phyloP scores from a whole-genome alignment of 2,113 vertebrate genomes.

The Rhynchomys soricoides region DNA sequence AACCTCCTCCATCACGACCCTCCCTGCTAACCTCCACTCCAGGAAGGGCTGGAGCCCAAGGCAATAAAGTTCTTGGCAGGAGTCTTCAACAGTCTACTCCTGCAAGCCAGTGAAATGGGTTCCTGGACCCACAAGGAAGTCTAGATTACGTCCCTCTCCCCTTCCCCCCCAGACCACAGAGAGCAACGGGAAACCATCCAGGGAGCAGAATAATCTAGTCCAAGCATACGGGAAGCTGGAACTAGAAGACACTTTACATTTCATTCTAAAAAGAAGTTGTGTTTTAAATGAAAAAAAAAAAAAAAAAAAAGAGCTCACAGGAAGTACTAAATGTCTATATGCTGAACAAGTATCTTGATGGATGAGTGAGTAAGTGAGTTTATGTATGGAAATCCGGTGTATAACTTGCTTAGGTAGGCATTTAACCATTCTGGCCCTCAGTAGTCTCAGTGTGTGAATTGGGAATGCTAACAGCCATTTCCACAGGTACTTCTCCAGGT shows the following conservation, averaged over 20 bases:
- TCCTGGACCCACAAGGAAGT: not conserved
- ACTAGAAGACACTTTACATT: not conserved
- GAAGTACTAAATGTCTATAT: not conserved
- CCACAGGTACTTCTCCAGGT: not conserved
- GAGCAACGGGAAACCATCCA: not conserved
- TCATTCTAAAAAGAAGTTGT: not conserved
- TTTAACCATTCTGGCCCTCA: not conserved
- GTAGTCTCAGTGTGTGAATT: not conserved
- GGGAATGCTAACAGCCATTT: not conserved
- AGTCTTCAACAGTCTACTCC: too few species aligned
- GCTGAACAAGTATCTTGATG: not conserved
- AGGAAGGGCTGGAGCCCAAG: too few species aligned
- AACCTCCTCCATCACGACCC: too few species aligned
- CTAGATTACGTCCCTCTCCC: fast-evolving
- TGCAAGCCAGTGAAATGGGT: not conserved
- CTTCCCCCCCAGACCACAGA: not conserved
- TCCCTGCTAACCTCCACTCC: not conserved
- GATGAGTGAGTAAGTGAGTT: not conserved
- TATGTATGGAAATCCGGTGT: not conserved
- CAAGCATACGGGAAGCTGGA: fast-evolving
- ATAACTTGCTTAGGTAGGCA: not conserved
- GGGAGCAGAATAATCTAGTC: not conserved
- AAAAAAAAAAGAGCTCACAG: not conserved
- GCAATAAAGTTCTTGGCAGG: too few species aligned
- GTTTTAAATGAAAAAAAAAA: not conserved